Conservation (phyloP, 2,888 invertebrate species). For the Limnephilus auricula region DNA sequence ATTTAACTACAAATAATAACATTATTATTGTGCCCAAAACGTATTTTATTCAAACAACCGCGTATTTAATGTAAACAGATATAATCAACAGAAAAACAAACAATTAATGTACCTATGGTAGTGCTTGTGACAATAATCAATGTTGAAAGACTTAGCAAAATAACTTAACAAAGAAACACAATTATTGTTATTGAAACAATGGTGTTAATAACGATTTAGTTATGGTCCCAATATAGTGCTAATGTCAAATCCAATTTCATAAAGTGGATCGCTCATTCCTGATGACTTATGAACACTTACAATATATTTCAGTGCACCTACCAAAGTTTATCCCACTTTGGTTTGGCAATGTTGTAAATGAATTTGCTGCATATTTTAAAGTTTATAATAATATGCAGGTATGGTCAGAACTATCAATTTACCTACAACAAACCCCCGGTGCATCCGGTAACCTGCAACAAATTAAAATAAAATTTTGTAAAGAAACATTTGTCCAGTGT, state of each 20-base stretch:
- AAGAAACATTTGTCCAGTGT: no score
- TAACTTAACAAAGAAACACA: neutral
- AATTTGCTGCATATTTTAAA: neutral
- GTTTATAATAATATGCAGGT: neutral
- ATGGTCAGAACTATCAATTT: neutral
- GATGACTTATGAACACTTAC: neutral
- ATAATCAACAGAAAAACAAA: neutral
- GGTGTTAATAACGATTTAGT: neutral
- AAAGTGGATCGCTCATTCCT: neutral
- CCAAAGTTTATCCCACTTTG: neutral
- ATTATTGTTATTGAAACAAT: neutral
- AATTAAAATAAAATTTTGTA: neutral
- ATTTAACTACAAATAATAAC: neutral
- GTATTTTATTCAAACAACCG: neutral
- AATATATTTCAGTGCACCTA: neutral
- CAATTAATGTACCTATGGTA: neutral
- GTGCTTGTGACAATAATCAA: neutral
- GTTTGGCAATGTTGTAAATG: neutral
- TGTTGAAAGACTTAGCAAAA: neutral
- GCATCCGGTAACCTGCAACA: neutral
- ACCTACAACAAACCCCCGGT: neutral
- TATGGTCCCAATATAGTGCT: slow-evolving; percentile 16
- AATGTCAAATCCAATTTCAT: neutral
- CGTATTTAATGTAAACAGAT: neutral
- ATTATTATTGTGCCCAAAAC: neutral